These are phyloP conservation scores for Argya squamiceps DNA, from an alignment of 2,797 vertebrate species.

Conservation along the genomic window DNA sequence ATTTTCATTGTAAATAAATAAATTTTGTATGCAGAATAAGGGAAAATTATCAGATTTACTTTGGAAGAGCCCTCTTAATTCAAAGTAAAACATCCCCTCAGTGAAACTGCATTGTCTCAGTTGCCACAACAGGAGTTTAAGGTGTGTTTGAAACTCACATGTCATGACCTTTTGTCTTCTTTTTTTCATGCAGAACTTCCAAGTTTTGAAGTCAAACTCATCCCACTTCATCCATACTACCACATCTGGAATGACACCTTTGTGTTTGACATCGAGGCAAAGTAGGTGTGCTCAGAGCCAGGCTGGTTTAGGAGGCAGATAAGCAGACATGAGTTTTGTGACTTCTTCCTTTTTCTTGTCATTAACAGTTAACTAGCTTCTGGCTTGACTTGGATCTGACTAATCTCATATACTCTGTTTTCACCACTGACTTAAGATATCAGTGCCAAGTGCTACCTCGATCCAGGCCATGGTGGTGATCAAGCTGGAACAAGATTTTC, in stretches of 20 bases:
- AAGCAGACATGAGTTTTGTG: neutral
- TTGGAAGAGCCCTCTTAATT: neutral
- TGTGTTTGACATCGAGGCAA: conserved; percentile 66
- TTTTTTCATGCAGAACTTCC: conserved; percentile 71
- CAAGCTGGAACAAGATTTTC: neutral
- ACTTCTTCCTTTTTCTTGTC: neutral
- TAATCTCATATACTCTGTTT: neutral
- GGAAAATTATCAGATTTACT: neutral
- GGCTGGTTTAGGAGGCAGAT: neutral
- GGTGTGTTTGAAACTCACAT: accelerated
- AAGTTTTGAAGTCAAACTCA: conserved; percentile 74
- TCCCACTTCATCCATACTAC: conserved; percentile 58
- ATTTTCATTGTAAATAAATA: neutral
- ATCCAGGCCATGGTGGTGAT: neutral
- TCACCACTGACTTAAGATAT: neutral
- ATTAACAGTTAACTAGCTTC: neutral
- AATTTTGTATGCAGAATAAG: neutral
- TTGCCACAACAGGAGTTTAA: neutral
- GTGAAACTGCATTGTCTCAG: neutral
- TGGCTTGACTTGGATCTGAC: neutral
- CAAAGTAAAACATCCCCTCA: neutral
- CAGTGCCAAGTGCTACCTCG: neutral
- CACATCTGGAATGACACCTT: conserved; percentile 58
- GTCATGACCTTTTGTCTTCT: neutral
- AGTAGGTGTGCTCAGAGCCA: conserved; percentile 18